Conservation (phyloP, 1,140 invertebrate species). For the Caenorhabditis latens region DNA sequence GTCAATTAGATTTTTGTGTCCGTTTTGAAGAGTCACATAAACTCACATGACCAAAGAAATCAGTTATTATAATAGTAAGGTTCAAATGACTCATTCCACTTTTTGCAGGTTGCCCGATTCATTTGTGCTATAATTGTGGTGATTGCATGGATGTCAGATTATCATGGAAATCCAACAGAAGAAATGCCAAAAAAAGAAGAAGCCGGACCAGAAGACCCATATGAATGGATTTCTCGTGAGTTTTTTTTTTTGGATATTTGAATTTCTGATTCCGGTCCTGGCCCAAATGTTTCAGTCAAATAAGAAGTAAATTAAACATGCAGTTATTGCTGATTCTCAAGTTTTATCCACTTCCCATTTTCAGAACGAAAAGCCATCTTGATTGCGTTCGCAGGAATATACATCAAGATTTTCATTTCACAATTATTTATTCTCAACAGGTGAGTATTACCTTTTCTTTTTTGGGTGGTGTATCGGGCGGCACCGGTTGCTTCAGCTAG, state of each 20-base stretch:
- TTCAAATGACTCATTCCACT: background rate
- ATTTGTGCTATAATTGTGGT: conserved; percentile 38
- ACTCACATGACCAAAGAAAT: too few species aligned
- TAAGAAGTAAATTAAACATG: too few species aligned
- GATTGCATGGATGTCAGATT: conserved; percentile 1
- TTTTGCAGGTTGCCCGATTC: conserved; percentile 5
- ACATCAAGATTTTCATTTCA: conserved; percentile 27
- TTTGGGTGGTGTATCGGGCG: too few species aligned
- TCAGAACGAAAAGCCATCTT: conserved; percentile 30
- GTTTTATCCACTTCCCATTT: background rate
- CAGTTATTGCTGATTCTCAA: background rate
- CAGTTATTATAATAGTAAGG: too few species aligned
- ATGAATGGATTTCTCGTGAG: conserved; percentile 39
- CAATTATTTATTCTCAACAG: conserved; percentile 18
- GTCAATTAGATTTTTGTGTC: background rate
- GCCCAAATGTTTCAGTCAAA: too few species aligned
- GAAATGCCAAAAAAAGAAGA: background rate
- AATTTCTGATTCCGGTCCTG: too few species aligned
- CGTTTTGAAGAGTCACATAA: too few species aligned
- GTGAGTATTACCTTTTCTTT: background rate
- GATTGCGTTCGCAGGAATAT: conserved; percentile 6
- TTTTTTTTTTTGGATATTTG: background rate
- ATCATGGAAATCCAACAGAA: conserved; percentile 7
- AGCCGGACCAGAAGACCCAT: background rate
- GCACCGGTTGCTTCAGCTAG: too few species aligned